phyloP scores from a whole-genome alignment of 1,140 invertebrate genomes.

The Heliconius hermathena region DNA sequence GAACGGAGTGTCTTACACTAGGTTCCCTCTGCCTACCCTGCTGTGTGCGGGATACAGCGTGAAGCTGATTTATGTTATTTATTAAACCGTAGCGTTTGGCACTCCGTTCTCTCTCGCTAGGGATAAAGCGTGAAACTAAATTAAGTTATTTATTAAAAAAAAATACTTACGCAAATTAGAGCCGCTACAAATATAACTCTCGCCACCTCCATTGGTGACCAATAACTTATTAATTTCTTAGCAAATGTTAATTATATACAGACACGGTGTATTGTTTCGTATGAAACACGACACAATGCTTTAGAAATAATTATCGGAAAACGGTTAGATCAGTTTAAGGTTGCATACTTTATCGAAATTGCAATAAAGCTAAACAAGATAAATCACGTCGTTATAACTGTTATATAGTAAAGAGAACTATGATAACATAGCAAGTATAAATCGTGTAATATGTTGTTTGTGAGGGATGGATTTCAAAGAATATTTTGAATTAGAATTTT shows the following conservation, averaged over 20 bases:
- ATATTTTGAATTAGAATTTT: too few species aligned
- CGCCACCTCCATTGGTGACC: conserved; percentile 55
- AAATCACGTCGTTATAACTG: conserved; percentile 31
- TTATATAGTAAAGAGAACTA: neutral
- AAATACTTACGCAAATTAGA: conserved; percentile 54
- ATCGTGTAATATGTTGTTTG: neutral
- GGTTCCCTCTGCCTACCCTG: too few species aligned
- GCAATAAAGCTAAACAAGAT: conserved; percentile 41
- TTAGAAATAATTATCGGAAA: conserved; percentile 46
- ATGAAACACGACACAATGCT: conserved; percentile 29
- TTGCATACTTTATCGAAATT: conserved; percentile 44
- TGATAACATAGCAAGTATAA: neutral
- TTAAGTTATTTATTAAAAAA: neutral
- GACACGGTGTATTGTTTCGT: conserved; percentile 53
- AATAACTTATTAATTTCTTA: conserved; percentile 36
- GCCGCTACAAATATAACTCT: conserved; percentile 49
- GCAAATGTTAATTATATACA: conserved; percentile 55
- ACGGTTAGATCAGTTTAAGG: conserved; percentile 17
- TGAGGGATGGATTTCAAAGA: too few species aligned
- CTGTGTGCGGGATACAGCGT: too few species aligned
- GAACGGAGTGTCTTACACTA: too few species aligned
- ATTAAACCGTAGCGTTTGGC: too few species aligned
- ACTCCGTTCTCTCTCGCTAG: too few species aligned
- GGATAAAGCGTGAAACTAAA: too few species aligned
- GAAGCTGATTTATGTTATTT: too few species aligned